These are phyloP conservation scores for Punctoribates punctum DNA, from an alignment of 2,888 invertebrate genomes.

Conservation along the genomic window DNA sequence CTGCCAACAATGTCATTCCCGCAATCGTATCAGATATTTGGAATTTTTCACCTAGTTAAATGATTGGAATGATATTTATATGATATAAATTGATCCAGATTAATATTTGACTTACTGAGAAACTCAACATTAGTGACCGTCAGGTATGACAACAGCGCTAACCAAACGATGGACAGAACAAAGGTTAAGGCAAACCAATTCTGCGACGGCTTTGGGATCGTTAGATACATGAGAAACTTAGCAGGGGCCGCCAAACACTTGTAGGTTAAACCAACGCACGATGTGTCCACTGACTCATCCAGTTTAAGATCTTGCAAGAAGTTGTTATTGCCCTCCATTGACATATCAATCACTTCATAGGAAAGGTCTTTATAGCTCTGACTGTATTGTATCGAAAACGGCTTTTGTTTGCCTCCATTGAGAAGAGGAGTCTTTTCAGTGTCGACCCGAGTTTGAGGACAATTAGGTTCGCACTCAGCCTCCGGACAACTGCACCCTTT, in stretches of 20 bases:
- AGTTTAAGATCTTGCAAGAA: neutral
- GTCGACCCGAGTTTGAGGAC: neutral
- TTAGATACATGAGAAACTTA: neutral
- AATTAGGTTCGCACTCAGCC: neutral
- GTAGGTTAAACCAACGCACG: neutral
- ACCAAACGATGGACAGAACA: conserved; percentile 2
- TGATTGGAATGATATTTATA: neutral
- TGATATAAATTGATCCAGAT: neutral
- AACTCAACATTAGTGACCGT: conserved; percentile 17
- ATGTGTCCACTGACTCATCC: neutral
- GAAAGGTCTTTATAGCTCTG: neutral
- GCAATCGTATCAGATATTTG: neutral
- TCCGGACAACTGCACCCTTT: conserved; percentile 11
- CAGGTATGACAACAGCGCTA: conserved; percentile 17
- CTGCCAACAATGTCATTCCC: conserved; percentile 18
- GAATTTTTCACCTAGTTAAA: neutral
- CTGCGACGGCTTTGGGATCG: neutral
- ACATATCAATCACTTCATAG: conserved; percentile 15
- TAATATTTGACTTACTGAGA: neutral
- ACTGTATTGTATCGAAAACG: conserved; percentile 14
- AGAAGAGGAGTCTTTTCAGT: conserved; percentile 2
- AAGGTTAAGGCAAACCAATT: neutral
- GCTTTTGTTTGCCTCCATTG: neutral
- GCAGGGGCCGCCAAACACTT: neutral
- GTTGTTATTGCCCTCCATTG: neutral